Conservation (phyloP, 2,113 vertebrate genomes). For the Ophthalmolycus amberensis region DNA sequence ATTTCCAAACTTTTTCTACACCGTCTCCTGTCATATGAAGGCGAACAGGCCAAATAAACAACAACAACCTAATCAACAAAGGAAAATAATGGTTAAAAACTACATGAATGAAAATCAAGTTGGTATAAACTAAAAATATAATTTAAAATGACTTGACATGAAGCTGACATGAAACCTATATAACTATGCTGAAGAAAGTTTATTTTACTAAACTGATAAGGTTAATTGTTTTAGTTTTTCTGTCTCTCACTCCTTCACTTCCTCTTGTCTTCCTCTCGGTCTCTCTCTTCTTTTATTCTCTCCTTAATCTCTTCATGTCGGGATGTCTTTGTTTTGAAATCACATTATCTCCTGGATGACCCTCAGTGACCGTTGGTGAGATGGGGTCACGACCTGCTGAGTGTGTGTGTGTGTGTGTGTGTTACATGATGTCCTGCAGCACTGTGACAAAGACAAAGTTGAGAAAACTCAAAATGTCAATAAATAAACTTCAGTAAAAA, state of each 20-base stretch:
- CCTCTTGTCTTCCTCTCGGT: not conserved
- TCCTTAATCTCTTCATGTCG: not conserved
- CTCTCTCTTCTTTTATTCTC: not conserved
- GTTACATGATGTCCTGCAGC: too few species aligned
- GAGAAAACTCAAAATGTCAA: not conserved
- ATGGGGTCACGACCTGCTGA: not conserved
- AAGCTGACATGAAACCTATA: not conserved
- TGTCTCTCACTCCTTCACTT: not conserved
- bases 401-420: slow-evolving; percentile 5
- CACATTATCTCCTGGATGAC: slow-evolving; percentile 25
- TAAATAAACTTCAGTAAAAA: not conserved
- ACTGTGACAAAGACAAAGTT: not conserved
- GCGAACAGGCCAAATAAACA: too few species aligned
- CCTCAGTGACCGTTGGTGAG: not conserved
- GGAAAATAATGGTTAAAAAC: too few species aligned
- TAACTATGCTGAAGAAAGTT: not conserved
- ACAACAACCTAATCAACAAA: too few species aligned
- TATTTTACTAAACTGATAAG: not conserved
- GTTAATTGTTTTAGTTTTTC: not conserved
- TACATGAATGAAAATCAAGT: not conserved
- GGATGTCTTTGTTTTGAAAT: slow-evolving; percentile 19
- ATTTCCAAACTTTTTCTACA: too few species aligned
- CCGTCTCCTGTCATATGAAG: too few species aligned
- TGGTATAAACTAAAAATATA: not conserved
- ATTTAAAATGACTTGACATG: not conserved